These are phyloP conservation scores for Halisarca cf. caerulea DNA, from an alignment of 37 sponge, comb jelly and placozoan genomes.

Conservation along the genomic window DNA sequence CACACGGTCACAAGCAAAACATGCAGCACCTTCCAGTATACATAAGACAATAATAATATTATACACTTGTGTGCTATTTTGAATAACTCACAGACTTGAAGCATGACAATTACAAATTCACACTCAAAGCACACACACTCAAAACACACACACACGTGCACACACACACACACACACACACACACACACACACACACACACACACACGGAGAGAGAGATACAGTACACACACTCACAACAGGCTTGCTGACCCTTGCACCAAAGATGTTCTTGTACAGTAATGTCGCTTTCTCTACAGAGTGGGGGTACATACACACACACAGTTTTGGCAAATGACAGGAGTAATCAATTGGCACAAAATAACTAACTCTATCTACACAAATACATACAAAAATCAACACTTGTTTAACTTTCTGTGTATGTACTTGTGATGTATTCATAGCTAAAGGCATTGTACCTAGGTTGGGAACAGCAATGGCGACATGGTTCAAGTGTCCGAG, in stretches of 20 bases:
- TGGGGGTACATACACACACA: no score
- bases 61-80: no score
- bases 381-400: neutral
- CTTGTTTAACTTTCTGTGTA: neutral
- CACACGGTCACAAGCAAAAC: neutral
- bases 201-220: neutral
- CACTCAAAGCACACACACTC: neutral
- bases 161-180: conserved; percentile 8
- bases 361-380: no score
- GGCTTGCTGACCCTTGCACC: conserved; percentile 89
- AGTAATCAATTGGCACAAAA: no score
- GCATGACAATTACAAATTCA: neutral
- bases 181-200: conserved; percentile 31
- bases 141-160: neutral
- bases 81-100: no score
- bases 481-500: conserved; percentile 93
- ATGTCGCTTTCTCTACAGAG: conserved; percentile 60
- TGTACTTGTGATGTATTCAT: neutral
- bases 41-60: no score
- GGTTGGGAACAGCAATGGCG: conserved; percentile 95
- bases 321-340: no score
- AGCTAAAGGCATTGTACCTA: conserved; percentile 15
- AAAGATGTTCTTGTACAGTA: conserved; percentile 82
- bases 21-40: no score
- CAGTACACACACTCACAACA: conserved; percentile 48